Conservation (phyloP, 1,140 invertebrate genomes). For the Gryon sp. region DNA sequence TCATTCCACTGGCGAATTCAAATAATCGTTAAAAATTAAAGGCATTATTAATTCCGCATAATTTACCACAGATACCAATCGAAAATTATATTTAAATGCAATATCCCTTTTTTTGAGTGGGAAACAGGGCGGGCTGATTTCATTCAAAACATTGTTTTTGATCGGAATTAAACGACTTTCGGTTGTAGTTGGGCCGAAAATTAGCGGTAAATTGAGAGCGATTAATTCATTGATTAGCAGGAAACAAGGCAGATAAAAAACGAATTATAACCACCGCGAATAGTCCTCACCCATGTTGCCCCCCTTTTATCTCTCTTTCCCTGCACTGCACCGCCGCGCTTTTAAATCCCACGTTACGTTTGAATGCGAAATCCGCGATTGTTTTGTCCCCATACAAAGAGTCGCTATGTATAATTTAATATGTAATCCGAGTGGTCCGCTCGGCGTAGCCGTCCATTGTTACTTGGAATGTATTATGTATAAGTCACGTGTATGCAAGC, state of each 20-base stretch:
- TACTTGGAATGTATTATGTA: slow-evolving; percentile 57
- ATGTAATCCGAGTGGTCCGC: slow-evolving; percentile 47
- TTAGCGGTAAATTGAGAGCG: not conserved
- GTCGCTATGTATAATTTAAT: slow-evolving; percentile 36
- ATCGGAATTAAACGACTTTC: too few relatives aligned
- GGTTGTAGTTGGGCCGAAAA: not conserved
- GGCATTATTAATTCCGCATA: not conserved
- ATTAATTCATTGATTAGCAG: slow-evolving; percentile 26
- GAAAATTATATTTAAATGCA: not conserved
- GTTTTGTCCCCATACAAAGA: slow-evolving; percentile 48
- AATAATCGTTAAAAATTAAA: slow-evolving; percentile 13
- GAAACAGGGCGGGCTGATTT: not conserved
- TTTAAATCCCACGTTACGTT: slow-evolving; percentile 39
- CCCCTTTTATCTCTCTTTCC: too few relatives aligned
- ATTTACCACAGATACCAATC: not conserved
- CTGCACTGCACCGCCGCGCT: too few relatives aligned
- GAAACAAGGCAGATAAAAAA: slow-evolving; percentile 8
- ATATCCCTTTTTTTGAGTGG: too few relatives aligned
- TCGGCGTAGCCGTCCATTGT: slow-evolving; percentile 46
- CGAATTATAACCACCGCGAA: too few relatives aligned
- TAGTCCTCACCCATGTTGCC: too few relatives aligned
- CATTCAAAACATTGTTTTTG: not conserved
- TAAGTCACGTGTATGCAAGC: slow-evolving; percentile 54
- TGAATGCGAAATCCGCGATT: slow-evolving; percentile 49
- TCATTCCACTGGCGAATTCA: slow-evolving; percentile 3